A percentile compares a stretch with the other conserved stretches of the same genome.
Conservation (phyloP, 2,888 invertebrate species). For the Dasypogon diadema region DNA sequence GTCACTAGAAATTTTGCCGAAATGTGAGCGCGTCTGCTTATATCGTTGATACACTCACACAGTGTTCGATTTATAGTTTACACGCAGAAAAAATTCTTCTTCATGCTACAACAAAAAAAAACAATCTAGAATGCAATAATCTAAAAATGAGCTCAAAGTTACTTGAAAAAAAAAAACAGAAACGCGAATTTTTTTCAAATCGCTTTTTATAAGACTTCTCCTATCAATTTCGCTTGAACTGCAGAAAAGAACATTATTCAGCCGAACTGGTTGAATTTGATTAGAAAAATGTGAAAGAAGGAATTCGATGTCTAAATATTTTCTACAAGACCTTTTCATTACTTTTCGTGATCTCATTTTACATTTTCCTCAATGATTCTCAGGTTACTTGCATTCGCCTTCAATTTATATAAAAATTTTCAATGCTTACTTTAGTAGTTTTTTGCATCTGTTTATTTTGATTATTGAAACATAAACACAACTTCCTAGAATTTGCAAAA, state of each 20-base stretch:
- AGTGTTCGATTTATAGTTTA: constrained; percentile 25
- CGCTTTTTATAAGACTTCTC: constrained; percentile 7
- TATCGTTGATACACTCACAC: not conserved
- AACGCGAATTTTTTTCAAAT: constrained; percentile 35
- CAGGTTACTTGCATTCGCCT: not conserved
- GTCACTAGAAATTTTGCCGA: constrained; percentile 4
- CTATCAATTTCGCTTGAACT: constrained; percentile 34
- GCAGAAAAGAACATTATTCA: constrained; percentile 33
- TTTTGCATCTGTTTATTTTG: no score
- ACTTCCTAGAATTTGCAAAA: no score
- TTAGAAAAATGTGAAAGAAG: constrained; percentile 17
- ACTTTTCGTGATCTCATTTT: not conserved
- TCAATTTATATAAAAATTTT: no score
- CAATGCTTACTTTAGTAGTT: no score
- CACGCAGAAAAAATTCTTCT: not conserved
- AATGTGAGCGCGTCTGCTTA: constrained; percentile 4
- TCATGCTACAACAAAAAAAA: not conserved
- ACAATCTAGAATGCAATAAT: constrained; percentile 25
- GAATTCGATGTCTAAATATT: constrained; percentile 22
- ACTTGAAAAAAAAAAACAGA: constrained; percentile 7
- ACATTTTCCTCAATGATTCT: not conserved
- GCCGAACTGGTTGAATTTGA: constrained; percentile 15
- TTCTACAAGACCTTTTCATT: not conserved
- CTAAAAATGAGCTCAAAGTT: constrained; percentile 27
- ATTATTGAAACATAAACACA: no score